These are phyloP conservation scores for Glossophaga mutica DNA, from an alignment of 2,797 vertebrate genomes.

Conservation along the genomic window DNA sequence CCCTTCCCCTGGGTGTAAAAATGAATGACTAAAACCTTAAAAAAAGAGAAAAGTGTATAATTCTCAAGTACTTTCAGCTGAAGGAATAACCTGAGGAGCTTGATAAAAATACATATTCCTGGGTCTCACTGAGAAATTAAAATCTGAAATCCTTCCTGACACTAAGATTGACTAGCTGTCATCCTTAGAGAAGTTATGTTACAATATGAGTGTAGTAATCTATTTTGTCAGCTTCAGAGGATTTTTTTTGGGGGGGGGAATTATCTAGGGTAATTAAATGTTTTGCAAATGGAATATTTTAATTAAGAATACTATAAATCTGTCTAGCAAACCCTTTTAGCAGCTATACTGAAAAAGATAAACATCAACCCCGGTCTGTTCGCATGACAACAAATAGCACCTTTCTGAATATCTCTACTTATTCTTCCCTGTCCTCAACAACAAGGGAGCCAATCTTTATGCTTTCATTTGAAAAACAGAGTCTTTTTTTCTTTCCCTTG, in stretches of 20 bases:
- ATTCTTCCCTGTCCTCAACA: not conserved
- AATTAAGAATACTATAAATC: constrained; percentile 19
- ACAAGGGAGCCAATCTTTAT: not conserved
- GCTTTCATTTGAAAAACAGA: not conserved
- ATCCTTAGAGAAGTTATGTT: not conserved
- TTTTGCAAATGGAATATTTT: not conserved
- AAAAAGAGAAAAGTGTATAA: not conserved
- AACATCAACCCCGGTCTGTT: not conserved
- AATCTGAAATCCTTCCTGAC: constrained; percentile 1
- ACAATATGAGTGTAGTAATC: not conserved
- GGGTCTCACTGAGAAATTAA: not conserved
- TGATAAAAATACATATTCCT: not conserved
- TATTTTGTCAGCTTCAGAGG: not conserved
- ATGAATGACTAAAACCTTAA: too few species aligned
- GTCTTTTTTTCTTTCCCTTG: not conserved
- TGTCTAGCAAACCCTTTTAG: not conserved
- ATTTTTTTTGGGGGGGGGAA: not conserved
- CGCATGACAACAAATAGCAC: not conserved
- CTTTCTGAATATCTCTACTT: not conserved
- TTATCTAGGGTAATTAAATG: not conserved
- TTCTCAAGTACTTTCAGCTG: not conserved
- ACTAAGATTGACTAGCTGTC: not conserved
- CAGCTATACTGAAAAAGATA: not conserved
- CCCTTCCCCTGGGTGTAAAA: too few species aligned
- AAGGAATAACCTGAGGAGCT: not conserved